Base-by-base conservation (phyloP, 2,113 vertebrate genomes). In the Hippocampus comes region DNA sequence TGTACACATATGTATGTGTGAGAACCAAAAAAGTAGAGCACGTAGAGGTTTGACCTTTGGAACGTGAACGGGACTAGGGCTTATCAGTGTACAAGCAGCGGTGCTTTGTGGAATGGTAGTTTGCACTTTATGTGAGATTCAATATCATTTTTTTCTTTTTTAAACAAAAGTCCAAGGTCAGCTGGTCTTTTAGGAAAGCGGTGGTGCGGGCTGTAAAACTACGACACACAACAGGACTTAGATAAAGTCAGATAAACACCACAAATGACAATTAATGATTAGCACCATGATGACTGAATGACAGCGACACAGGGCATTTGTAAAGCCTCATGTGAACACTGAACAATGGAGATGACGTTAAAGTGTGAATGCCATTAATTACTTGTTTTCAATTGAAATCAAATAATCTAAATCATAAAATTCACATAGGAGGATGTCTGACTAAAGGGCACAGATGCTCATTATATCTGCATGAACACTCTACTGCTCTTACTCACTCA, bases 51-150 rank as follows among this genome's bases (percentile, higher is more conserved):
- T 74, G 77, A 84, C 78, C 84, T 81, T 86, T 79, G 80, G 84
- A 83, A 81, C 46, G 5, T 30, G 21, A 48, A 4, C 25, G 23
- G 30, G 23, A 23, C 14, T 25, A 34, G 71, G 53, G 42, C 64
- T 86, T 87, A 90, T 91, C 87, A 81, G 75, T 0, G 5, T 60
- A 60, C 3, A 57, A 60, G n/a, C 34, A 20, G 67, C 63, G 73
- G 18, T 68, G 75, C 73, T 72, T 79, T 43, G 18, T 81, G 85
- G 80, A 81, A 65, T 14, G 27, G 46, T 27, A 53, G 60, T 63
- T 21, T 3, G 27, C 67, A 70, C 57, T 71, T 79, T 74, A 65
- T 25, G 34, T 49, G 42, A 55, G 20, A 55, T 60, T 60, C 57
- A 60, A 27, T 70, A 34, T 63, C 25, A 15, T 51, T 53, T 63